Percentiles rank a stretch among this genome's conserved stretches.
phyloP scores from a whole-genome alignment of 2,113 vertebrate species.

The Sinocyclocheilus anshuiensis region DNA sequence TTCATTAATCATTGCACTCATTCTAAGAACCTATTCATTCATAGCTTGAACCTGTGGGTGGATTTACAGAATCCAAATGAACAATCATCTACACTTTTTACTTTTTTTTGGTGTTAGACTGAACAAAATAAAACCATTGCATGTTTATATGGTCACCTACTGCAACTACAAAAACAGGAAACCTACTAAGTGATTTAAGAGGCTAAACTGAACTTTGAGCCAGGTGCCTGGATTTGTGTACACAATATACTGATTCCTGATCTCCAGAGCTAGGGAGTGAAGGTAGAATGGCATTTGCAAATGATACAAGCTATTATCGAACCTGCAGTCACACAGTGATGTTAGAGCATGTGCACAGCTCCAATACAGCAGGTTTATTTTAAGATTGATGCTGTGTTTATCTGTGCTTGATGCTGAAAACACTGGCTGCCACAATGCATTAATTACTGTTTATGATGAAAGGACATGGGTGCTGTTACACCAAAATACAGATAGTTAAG shows the following conservation, averaged over 20 bases:
- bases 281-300: too few relatives aligned
- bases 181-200: background rate
- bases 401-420: slow-evolving; percentile 5
- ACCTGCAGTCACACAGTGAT: background rate
- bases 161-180: background rate
- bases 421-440: background rate
- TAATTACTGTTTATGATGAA: slow-evolving; percentile 40
- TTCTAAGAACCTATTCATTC: too few relatives aligned
- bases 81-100: too few relatives aligned
- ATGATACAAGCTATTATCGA: too few relatives aligned
- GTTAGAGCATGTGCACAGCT: background rate
- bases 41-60: too few relatives aligned
- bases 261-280: too few relatives aligned
- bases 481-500: slow-evolving; percentile 33
- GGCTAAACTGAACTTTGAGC: background rate
- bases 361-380: background rate
- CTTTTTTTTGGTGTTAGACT: too few relatives aligned
- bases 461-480: background rate
- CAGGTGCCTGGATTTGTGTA: too few relatives aligned
- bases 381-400: background rate
- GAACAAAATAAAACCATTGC: too few relatives aligned
- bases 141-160: background rate
- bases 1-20: slow-evolving; percentile 44
- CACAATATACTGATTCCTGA: too few relatives aligned
- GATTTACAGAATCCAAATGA: too few relatives aligned